A percentile compares a stretch with the other conserved stretches of the same genome.
phyloP scores from a whole-genome alignment of 2,888 invertebrate genomes.

The Fragum fragum region DNA sequence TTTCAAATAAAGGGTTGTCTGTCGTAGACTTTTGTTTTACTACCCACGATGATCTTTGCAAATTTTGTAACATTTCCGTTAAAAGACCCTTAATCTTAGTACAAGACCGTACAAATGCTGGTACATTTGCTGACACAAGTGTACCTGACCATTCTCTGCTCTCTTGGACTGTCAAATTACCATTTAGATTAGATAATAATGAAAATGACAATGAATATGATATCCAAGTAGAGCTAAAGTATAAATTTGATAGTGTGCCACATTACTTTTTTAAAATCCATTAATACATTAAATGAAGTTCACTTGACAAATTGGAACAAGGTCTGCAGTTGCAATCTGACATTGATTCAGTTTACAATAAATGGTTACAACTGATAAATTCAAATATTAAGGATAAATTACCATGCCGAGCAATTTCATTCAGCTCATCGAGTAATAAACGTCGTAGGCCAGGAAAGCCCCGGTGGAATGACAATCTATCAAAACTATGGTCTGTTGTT shows the following conservation, averaged over 20 bases:
- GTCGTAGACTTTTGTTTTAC: conserved; percentile 44
- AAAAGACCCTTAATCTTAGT: conserved; percentile 10
- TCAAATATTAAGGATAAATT: conserved; percentile 26
- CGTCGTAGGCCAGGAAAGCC: conserved; percentile 28
- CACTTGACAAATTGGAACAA: conserved; percentile 30
- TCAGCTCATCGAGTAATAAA: conserved; percentile 14
- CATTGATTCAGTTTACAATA: conserved; percentile 40
- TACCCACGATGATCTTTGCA: conserved; percentile 9
- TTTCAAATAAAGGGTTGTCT: conserved; percentile 32
- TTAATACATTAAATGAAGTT: conserved; percentile 12
- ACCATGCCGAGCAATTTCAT: background rate
- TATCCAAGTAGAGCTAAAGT: background rate
- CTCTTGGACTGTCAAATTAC: background rate
- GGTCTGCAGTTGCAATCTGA: conserved; percentile 32
- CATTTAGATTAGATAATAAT: background rate
- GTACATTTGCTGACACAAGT: no score
- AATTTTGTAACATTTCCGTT: conserved; percentile 29
- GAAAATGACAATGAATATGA: background rate
- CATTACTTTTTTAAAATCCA: conserved; percentile 6
- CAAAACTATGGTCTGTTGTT: conserved; percentile 32
- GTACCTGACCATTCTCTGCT: background rate
- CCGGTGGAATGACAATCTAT: conserved; percentile 39
- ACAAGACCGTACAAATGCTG: background rate
- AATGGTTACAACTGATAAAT: conserved; percentile 37
- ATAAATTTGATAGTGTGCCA: conserved; percentile 32